These are phyloP conservation scores for Typhlichthys subterraneus DNA, from an alignment of 2,797 vertebrate genomes.

Conservation along the genomic window DNA sequence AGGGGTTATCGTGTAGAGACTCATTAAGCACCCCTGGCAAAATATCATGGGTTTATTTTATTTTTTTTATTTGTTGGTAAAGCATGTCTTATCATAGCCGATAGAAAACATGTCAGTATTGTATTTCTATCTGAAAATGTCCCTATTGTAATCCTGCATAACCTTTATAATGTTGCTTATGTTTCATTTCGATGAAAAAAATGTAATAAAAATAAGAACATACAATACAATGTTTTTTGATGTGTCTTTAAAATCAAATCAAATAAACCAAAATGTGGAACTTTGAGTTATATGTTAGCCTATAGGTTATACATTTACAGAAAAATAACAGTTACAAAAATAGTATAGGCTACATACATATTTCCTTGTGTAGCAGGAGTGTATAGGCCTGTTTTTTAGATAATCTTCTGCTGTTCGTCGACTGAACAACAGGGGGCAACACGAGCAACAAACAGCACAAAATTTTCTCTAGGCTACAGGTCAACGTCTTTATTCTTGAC, in stretches of 20 bases:
- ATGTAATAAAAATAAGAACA: no score
- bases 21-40: slow-evolving; percentile 69
- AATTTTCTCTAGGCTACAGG: slow-evolving; percentile 56
- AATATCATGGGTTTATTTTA: slow-evolving; percentile 72
- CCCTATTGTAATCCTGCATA: no score
- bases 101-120: slow-evolving; percentile 9
- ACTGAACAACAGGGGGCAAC: slow-evolving; percentile 70
- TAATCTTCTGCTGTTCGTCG: slow-evolving; percentile 19
- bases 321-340: no score
- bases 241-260: no score
- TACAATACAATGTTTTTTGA: no score
- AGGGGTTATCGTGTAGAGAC: slow-evolving; percentile 49
- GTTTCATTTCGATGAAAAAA: no score
- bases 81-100: slow-evolving; percentile 19
- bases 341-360: not conserved
- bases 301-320: no score
- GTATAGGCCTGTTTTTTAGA: no score
- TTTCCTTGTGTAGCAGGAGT: no score
- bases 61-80: slow-evolving; percentile 37
- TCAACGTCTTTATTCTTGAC: slow-evolving; percentile 51
- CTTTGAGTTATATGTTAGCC: not conserved
- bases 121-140: no score
- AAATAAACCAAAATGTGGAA: no score
- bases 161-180: no score
- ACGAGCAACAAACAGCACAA: slow-evolving; percentile 38